Percentiles rank a stretch among this genome's conserved stretches.
phyloP scores from a whole-genome alignment of 2,888 invertebrate genomes.

The Mesorhabditis sp. region DNA sequence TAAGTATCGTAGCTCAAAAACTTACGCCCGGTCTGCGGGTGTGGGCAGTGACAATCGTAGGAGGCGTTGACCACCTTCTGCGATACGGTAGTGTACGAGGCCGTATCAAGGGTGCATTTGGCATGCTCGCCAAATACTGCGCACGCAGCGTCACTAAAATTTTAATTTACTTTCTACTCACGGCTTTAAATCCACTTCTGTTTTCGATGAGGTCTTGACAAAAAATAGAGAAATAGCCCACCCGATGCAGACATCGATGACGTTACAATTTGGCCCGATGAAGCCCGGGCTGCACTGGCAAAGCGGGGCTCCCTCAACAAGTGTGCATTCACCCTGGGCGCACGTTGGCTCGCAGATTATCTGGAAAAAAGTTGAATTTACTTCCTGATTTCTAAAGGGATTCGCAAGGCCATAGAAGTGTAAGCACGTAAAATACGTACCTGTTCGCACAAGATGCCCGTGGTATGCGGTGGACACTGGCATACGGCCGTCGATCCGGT shows the following conservation, averaged over 20 bases:
- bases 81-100: slow-evolving; percentile 30
- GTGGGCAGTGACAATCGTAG: slow-evolving; percentile 38
- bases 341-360: slow-evolving; percentile 25
- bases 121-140: slow-evolving; percentile 43
- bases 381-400: too few species aligned
- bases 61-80: slow-evolving; percentile 29
- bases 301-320: slow-evolving; percentile 10
- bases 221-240: slow-evolving; percentile 19
- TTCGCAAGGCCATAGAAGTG: too few species aligned
- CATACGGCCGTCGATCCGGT: slow-evolving; percentile 39
- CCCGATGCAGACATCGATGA: slow-evolving; percentile 50
- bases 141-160: slow-evolving; percentile 46
- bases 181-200: not conserved
- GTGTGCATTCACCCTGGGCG: slow-evolving; percentile 7
- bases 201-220: too few species aligned
- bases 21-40: slow-evolving; percentile 35
- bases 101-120: slow-evolving; percentile 39
- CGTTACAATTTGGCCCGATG: slow-evolving; percentile 52
- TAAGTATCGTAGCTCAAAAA: not conserved
- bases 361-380: slow-evolving; percentile 8
- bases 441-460: slow-evolving; percentile 43
- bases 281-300: slow-evolving; percentile 49
- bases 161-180: not conserved
- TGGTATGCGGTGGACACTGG: slow-evolving; percentile 37
- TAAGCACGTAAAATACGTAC: slow-evolving; percentile 17